Evolutionary conservation across 1,140 invertebrate genomes (phyloP).

Genomic region (Pteromalus puparum): DNA sequence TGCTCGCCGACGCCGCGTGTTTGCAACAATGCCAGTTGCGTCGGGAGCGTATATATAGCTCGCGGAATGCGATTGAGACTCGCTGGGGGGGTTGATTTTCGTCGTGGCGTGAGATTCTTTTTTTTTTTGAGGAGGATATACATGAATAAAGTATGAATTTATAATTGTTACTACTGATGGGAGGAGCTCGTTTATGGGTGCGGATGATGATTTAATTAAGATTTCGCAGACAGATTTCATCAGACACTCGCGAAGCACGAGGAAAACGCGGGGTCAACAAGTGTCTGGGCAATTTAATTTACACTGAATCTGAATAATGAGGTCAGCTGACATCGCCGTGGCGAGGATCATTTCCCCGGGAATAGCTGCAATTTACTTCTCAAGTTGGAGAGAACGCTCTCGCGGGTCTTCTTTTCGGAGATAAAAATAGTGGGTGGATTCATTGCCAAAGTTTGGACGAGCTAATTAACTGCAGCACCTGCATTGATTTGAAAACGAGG

Average conservation of each 20-base stretch:
- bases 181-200: too few species aligned
- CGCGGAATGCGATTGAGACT: background rate
- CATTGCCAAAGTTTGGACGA: background rate
- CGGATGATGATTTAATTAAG: background rate
- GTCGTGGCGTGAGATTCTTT: too few species aligned
- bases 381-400: too few species aligned
- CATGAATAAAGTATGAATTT: too few species aligned
- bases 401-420: background rate
- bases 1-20: background rate
- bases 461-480: background rate
- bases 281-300: slow-evolving; percentile 1
- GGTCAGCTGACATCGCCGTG: background rate
- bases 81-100: background rate
- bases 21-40: slow-evolving; percentile 30
- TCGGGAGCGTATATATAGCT: background rate
- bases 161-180: too few species aligned
- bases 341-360: too few species aligned
- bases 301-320: slow-evolving; percentile 1
- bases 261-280: slow-evolving; percentile 11
- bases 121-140: too few species aligned
- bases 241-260: background rate
- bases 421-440: background rate
- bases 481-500: too few species aligned
- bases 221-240: background rate
- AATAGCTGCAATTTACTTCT: too few species aligned